phyloP scores from a whole-genome alignment of 2,113 vertebrate species.

The Ploceus nigricollis region DNA sequence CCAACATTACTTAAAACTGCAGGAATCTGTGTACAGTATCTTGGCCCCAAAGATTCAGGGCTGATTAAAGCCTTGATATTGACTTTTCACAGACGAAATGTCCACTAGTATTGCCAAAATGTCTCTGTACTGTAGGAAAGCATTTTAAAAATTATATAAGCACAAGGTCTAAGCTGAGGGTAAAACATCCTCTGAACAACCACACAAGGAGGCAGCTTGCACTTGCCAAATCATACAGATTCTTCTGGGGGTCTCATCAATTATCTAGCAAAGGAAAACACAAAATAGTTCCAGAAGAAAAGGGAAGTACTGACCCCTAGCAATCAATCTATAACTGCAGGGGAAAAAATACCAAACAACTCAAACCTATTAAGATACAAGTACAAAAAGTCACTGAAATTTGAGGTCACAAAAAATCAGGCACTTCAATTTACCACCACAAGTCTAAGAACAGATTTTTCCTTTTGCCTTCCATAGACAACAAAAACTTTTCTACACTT shows the following conservation, averaged over 20 bases:
- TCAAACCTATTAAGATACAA: not conserved
- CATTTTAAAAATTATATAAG: not conserved
- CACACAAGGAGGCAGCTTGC: not conserved
- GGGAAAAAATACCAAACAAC: not conserved
- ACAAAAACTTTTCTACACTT: not conserved
- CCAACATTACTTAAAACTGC: not conserved
- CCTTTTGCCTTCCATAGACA: not conserved
- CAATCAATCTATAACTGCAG: not conserved
- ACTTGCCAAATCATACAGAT: slow-evolving; percentile 8
- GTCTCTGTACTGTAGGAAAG: not conserved
- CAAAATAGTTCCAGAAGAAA: not conserved
- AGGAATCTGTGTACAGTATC: not conserved
- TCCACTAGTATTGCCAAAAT: not conserved
- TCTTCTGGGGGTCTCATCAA: not conserved
- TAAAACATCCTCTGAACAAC: not conserved
- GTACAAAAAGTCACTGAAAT: not conserved
- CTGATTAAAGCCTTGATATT: not conserved
- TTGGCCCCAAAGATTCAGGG: not conserved
- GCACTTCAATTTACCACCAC: not conserved
- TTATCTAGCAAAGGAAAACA: not conserved
- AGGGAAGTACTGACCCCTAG: not conserved
- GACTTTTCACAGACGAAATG: not conserved
- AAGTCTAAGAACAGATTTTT: not conserved
- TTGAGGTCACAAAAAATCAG: not conserved
- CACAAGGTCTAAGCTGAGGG: not conserved